Percentiles rank a stretch among this genome's conserved stretches.
Conservation (phyloP, 92 coral and sea anemone species). For the Phymanthus crucifer region DNA sequence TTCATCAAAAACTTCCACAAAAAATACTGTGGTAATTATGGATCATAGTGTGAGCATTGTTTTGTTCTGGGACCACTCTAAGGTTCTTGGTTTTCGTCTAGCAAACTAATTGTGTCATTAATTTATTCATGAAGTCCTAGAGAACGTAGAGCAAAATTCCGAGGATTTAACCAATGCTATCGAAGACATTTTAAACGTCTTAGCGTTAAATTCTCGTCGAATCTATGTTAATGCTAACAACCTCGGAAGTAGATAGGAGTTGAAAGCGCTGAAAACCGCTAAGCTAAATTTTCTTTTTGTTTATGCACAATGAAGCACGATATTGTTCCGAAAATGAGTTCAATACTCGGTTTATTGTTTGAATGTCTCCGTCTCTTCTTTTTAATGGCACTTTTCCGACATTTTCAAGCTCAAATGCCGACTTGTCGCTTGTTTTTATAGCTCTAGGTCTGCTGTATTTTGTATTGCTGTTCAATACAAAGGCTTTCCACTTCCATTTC, state of each 20-base stretch:
- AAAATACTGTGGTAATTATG: not conserved
- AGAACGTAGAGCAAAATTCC: not conserved
- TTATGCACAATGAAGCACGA: not conserved
- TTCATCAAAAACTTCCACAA: not conserved
- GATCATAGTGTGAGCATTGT: not conserved
- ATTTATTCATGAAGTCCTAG: not conserved
- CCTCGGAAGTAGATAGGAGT: not conserved
- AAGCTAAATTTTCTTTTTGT: not conserved
- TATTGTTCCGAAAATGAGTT: not conserved
- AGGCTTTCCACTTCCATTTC: not conserved
- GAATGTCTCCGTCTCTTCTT: not conserved
- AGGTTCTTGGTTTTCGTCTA: not conserved
- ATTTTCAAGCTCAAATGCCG: too few species aligned
- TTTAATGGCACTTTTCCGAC: too few species aligned
- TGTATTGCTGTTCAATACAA: too few species aligned
- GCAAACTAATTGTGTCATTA: not conserved
- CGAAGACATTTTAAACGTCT: not conserved
- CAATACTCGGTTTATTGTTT: not conserved
- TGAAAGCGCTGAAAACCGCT: not conserved
- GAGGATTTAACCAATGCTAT: not conserved
- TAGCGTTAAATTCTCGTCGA: not conserved
- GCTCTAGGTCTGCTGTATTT: too few species aligned
- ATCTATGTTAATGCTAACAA: not conserved
- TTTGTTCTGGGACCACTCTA: not conserved
- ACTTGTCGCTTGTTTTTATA: not conserved